Conservation (phyloP, 1,140 invertebrate genomes). For the Acarapis woodi region DNA sequence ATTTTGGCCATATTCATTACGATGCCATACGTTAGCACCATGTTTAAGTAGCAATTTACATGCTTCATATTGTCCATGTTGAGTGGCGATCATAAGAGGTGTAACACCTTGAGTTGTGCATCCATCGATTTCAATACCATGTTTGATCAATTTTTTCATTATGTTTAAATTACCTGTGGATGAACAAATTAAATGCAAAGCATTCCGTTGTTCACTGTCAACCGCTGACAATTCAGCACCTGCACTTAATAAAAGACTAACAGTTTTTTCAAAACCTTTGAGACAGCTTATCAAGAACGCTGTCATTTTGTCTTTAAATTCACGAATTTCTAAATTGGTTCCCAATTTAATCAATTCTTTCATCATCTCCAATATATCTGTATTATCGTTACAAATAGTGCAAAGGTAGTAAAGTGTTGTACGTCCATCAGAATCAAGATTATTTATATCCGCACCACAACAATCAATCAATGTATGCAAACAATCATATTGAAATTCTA, state of each 20-base stretch:
- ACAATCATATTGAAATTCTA: slow-evolving; percentile 54
- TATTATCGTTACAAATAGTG: background rate
- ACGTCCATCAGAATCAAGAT: slow-evolving; percentile 63
- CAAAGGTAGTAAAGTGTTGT: slow-evolving; percentile 71
- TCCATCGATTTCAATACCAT: slow-evolving; percentile 68
- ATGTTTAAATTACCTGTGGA: slow-evolving; percentile 81
- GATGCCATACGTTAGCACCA: slow-evolving; percentile 26
- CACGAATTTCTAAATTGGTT: slow-evolving; percentile 52
- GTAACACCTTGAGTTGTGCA: slow-evolving; percentile 90
- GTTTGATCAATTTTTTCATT: slow-evolving; percentile 55
- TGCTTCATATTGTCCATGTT: slow-evolving; percentile 73
- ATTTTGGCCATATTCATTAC: slow-evolving; percentile 6
- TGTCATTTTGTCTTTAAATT: slow-evolving; percentile 66
- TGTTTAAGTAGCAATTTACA: slow-evolving; percentile 53
- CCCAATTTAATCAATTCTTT: slow-evolving; percentile 42
- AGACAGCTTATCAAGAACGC: slow-evolving; percentile 71
- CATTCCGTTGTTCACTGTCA: slow-evolving; percentile 49
- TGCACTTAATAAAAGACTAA: slow-evolving; percentile 42
- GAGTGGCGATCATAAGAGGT: slow-evolving; percentile 89
- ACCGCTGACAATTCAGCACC: slow-evolving; percentile 54
- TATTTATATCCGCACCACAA: slow-evolving; percentile 60
- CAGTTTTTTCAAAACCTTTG: slow-evolving; percentile 73
- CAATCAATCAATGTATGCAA: slow-evolving; percentile 36
- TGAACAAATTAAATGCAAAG: slow-evolving; percentile 84
- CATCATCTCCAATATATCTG: slow-evolving; percentile 26